Evolutionary conservation across 2,888 invertebrate species (phyloP), one percentile per base, ranked within the genome.

Genomic region (Macrosiphum euphorbiae): DNA sequence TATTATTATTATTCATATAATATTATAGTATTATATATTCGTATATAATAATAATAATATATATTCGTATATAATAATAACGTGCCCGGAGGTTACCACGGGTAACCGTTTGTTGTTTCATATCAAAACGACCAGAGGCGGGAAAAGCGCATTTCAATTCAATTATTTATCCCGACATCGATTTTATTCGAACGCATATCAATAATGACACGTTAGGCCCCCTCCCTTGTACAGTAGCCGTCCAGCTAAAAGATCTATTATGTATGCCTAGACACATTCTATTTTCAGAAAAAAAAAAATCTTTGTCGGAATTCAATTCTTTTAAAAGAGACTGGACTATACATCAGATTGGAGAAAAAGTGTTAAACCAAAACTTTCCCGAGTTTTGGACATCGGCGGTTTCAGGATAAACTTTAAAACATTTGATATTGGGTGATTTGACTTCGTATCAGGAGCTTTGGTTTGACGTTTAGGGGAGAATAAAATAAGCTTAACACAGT

Each of bases 61-160:
- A 28, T 41, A 90, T 89, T 67, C 47, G n/a, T 20, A 84, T 86
- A 26, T 86, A 44, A 84, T 84, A 78, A 84, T 50, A 84, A 91
- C 26, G 41, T 44, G 84, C 10, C 41, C 87, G 4, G 26, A 78
- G 78, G 92, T 92, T 78, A 78, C 92, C 55, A 88, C 67, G 88
- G 92, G 92, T n/a, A n/a, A 92, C 92, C 24, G 88, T 92, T 88
- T 92, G 92, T 92, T 92, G 67, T 88, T 78, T 55, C 20, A 41
- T 35, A 35, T 50, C 50, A 24, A 35, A 91, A 91, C 24, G 50
- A 28, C 87, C 50, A 10, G 35, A 88, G 84, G 92, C 35, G 67
- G 50, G 26, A 13, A 61, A 44, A 44, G 58, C 8, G 13, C 41
- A 44, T 52, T 88, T 52, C 88, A 20, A 55, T 87, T 92, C 52